phyloP scores from a whole-genome alignment of 2,113 vertebrate genomes.

The Chloropsis cyanopogon region DNA sequence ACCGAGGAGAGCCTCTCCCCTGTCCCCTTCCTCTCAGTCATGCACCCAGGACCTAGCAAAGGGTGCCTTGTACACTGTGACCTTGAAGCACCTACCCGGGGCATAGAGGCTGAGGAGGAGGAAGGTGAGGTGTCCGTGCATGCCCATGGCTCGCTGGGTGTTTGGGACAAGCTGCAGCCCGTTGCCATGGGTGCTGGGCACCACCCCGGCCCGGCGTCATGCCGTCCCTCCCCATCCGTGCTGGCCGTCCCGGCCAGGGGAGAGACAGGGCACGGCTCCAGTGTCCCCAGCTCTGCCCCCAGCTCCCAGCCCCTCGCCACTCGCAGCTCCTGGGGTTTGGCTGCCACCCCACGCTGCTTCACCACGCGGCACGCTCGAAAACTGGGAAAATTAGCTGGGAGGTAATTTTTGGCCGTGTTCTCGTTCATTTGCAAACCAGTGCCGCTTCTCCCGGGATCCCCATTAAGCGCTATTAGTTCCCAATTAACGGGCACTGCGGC shows the following conservation, averaged over 20 bases:
- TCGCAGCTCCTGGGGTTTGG: not conserved
- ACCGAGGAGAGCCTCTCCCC: accelerated
- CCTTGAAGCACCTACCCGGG: not conserved
- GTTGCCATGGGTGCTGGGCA: conserved; percentile 28
- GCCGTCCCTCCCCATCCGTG: not conserved
- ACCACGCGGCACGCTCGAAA: not conserved
- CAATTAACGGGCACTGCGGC: not conserved
- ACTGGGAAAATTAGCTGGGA: not conserved
- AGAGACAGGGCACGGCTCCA: not conserved
- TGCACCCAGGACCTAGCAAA: not conserved
- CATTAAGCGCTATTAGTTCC: not conserved
- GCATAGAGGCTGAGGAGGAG: not conserved
- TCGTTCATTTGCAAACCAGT: conserved; percentile 36
- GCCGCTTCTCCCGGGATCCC: not conserved
- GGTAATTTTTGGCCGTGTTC: not conserved
- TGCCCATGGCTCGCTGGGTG: conserved; percentile 13
- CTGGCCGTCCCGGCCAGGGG: not conserved
- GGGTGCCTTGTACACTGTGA: accelerated
- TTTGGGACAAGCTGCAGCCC: conserved; percentile 28
- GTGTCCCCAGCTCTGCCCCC: not conserved
- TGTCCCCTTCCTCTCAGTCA: not conserved
- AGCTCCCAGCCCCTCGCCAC: not conserved
- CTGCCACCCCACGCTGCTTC: not conserved
- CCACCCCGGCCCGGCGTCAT: not conserved
- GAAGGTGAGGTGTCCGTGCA: not conserved